Evolutionary conservation across 2,888 invertebrate species (phyloP), one percentile per base, ranked within the genome.

Genomic region (Allolobophora icterica): DNA sequence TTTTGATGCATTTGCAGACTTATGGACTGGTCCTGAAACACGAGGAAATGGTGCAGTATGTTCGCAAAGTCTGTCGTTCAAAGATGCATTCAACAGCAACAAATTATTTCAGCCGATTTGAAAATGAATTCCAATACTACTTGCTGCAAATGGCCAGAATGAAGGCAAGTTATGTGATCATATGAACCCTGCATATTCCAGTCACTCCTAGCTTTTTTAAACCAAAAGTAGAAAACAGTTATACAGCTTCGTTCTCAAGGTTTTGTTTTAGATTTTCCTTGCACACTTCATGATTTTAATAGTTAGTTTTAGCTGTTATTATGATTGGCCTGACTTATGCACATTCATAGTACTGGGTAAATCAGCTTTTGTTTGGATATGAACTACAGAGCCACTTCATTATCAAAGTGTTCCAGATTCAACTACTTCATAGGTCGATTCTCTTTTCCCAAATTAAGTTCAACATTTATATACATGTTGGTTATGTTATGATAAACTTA

Each of bases 101-200:
- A 89, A 94, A 94, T 92, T 94, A 94, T 93, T 95, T 95, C 93
- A 94, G 94, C 30, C 94, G 94, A 91, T 94, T 94, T 94, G 95
- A 95, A 92, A 94, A 94, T 84, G 92, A 93, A 15, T 93, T 95
- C 8, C 94, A 94, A 89, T 94, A 94, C 92, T 93, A 93, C 87
- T 92, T 95, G 52, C 87, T 95, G 30, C 94, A 94, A 90, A 91
- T 95, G 90, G 93, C 93, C 15, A 90, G 91, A 8, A 71, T 93
- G 35, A 91, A 92, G 92, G 94, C 94, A 92, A 24, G 87, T 71
- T 34, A 35, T 52, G 19, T 15, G 13, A 42, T 42, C 42, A 1
- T 42, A 42, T 42, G 42, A 42, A 17, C 19, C 24, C 19, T 71
- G 71, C 3, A n/a, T 71, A 5, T 71, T 71, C 30, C n/a, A 71